Evolutionary conservation across 1,140 invertebrate genomes (phyloP), one percentile per base, ranked within the genome.

Genomic region (Listronotus oregonensis): DNA sequence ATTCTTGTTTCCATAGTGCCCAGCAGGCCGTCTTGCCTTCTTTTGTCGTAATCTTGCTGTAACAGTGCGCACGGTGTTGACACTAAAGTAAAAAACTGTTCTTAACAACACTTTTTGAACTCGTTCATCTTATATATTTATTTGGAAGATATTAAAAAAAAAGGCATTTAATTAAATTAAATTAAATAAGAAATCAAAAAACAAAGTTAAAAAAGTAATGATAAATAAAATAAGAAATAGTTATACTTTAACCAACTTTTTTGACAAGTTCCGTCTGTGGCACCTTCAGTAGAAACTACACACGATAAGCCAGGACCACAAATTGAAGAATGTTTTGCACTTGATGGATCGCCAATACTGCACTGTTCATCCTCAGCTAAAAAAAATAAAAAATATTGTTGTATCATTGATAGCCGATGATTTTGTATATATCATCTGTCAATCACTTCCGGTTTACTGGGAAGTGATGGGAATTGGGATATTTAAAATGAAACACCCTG

Each of bases 251-350:
- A 68, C 67, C 64, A 56, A 73, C 74, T 73, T 69, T 43, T 66
- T 46, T 42, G 43, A 57, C 69, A 74, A 55, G 31, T 72, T 65
- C 64, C 63, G 40, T 58, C 68, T 6, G 15, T 63, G 49, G 52
- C 12, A 10, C 51, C 71, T 9, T 59, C 52, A 6, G 6, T 17
- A 14, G 27, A 6, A 10, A 37, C n/a, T 27, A 14, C 11, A 64
- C 81, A 82, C 14, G 64, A 32, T 42, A 82, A 73, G 32, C 75
- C 74, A 17, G 75, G 73, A 8, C 81, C 81, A 73, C 81, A 82
- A 40, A 82, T 77, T 56, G 63, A 68, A 2, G 57, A 68, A 10
- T 77, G 77, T 34, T 69, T 39, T 39, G 68, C 60, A 51, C 68
- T 64, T 5, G 74, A 77, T 5, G 74, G 72, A 50, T 69, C 50